Evolutionary conservation across 2,888 invertebrate genomes (phyloP), one percentile per base, ranked within the genome.

Genomic region (Frankliniella intonsa): DNA sequence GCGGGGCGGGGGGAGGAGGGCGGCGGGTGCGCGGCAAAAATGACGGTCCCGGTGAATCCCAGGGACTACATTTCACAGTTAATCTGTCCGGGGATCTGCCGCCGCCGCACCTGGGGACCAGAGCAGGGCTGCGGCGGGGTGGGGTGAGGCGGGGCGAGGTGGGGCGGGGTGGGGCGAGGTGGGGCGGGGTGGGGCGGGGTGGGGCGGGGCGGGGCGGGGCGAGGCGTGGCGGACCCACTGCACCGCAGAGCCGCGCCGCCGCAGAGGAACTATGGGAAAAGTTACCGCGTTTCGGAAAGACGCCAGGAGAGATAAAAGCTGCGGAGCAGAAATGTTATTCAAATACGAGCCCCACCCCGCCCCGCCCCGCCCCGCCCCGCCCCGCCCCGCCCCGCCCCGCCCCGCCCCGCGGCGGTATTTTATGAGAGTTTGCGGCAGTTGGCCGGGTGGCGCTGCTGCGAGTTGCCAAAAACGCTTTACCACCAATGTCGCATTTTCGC

Each of bases 201-300:
- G 69, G 0, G 69, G 69, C 69, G 69, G 69, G 55, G 10, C 12
- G 55, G 7, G 55, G 55, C 7, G 55, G 55, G 55, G 19, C 14
- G n/a, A n/a, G n/a, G n/a, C n/a, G n/a, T n/a, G n/a, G 62, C 19
- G 3, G 55, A 55, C 55, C 62, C 62, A 17, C 62, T 14, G 62
- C 55, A 55, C 55, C 55, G 55, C 55, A 55, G 12, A 17, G 62
- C 62, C 14, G 62, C 62, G n/a, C 62, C 5, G 19, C 55, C 55
- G 55, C 55, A 55, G 17, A 10, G 14, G 14, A 76, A 76, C 69
- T 76, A 76, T 76, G 69, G 69, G 69, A 76, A 76, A 76, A 76
- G 69, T 76, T 76, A 76, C 69, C 69, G 69, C 69, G 69, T 76
- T 38, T 76, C 69, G 69, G 69, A 76, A 76, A 76, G 69, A 76